Evolutionary conservation across 2,113 vertebrate genomes (phyloP).

Genomic region (Atractosteus spatula): DNA sequence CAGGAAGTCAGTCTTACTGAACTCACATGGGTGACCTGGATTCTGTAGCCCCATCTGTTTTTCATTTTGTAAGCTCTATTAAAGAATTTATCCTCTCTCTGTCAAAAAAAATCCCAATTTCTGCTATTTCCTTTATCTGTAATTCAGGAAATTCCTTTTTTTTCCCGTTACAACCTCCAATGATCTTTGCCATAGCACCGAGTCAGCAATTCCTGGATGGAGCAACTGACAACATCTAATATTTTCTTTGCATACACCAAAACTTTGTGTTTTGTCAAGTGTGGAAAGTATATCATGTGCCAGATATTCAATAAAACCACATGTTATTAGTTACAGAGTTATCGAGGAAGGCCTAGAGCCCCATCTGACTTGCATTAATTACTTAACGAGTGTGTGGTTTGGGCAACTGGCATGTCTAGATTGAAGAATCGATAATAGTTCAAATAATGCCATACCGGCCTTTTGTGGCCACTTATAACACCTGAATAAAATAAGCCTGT

Average conservation of each 20-base stretch:
- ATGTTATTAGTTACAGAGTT: background rate
- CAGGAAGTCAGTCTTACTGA: too few relatives aligned
- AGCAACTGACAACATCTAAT: too few relatives aligned
- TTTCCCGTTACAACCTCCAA: too few relatives aligned
- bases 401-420: constrained; percentile 16
- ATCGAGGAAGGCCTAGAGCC: background rate
- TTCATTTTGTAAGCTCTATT: too few relatives aligned
- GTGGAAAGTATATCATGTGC: background rate
- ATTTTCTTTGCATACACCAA: background rate
- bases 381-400: constrained; percentile 9
- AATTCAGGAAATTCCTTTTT: too few relatives aligned
- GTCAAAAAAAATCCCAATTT: too few relatives aligned
- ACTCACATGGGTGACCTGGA: too few relatives aligned
- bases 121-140: too few relatives aligned
- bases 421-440: background rate
- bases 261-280: background rate
- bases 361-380: constrained; percentile 5
- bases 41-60: too few relatives aligned
- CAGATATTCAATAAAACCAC: constrained; percentile 4
- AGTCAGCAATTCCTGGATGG: too few relatives aligned
- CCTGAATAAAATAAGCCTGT: constrained; percentile 6
- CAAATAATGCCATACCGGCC: background rate
- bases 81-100: too few relatives aligned
- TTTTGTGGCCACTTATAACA: background rate
- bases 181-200: too few relatives aligned